Evolutionary conservation across 2,888 invertebrate genomes (phyloP).

Genomic region (Drosophila eohydei): DNA sequence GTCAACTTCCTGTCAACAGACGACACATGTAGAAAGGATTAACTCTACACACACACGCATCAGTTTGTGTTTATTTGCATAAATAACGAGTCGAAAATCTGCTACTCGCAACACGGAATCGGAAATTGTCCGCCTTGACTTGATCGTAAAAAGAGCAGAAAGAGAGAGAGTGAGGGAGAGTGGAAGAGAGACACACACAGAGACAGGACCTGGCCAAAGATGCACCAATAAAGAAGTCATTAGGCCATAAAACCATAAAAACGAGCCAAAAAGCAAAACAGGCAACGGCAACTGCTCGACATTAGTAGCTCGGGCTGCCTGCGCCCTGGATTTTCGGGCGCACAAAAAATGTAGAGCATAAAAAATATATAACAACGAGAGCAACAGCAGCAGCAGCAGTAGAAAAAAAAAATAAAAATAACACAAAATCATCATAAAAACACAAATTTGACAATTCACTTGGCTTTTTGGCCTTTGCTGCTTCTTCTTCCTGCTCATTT

Average conservation of each 20-base stretch:
- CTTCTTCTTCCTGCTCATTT: slow-evolving; percentile 20
- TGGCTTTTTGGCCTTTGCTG: slow-evolving; percentile 32
- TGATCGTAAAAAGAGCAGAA: slow-evolving; percentile 29
- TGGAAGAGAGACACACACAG: neutral
- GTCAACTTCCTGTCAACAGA: slow-evolving; percentile 64
- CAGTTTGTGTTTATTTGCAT: slow-evolving; percentile 65
- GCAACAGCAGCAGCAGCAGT: slow-evolving; percentile 37
- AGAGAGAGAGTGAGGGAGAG: neutral
- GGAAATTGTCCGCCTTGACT: slow-evolving; percentile 47
- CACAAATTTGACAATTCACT: slow-evolving; percentile 60
- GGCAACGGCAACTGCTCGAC: slow-evolving; percentile 59
- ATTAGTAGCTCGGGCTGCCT: slow-evolving; percentile 59
- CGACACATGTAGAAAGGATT: slow-evolving; percentile 74
- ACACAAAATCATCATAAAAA: slow-evolving; percentile 69
- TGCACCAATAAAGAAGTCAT: slow-evolving; percentile 81
- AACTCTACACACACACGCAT: slow-evolving; percentile 41
- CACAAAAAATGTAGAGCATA: slow-evolving; percentile 78
- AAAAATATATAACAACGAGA: slow-evolving; percentile 81
- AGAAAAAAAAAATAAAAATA: slow-evolving; percentile 4
- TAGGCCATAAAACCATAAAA: slow-evolving; percentile 76
- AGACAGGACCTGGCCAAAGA: slow-evolving; percentile 55
- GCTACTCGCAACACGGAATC: slow-evolving; percentile 57
- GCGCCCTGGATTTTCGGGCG: slow-evolving; percentile 5
- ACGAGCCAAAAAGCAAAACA: slow-evolving; percentile 37
- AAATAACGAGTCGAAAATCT: slow-evolving; percentile 3